phyloP scores from a whole-genome alignment of 1,140 invertebrate genomes.

The Scaptomyza graminum region DNA sequence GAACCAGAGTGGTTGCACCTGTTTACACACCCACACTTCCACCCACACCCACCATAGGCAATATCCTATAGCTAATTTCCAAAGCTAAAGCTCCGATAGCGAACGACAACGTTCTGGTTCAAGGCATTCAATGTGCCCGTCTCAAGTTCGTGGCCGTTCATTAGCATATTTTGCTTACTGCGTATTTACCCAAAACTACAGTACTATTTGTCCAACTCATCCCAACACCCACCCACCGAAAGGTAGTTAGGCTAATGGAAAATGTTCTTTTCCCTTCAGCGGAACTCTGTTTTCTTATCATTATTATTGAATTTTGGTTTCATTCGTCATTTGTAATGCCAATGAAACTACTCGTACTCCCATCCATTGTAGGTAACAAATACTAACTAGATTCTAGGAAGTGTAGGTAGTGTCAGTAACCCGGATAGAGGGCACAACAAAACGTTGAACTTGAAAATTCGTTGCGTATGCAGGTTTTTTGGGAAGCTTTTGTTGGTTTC shows the following conservation, averaged over 20 bases:
- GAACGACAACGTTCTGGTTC: constrained; percentile 31
- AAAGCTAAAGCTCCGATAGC: constrained; percentile 22
- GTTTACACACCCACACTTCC: constrained; percentile 34
- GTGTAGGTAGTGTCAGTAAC: constrained; percentile 67
- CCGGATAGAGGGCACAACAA: constrained; percentile 60
- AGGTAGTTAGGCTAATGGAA: constrained; percentile 70
- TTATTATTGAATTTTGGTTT: constrained; percentile 44
- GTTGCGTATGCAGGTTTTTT: constrained; percentile 38
- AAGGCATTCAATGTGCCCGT: constrained; percentile 54
- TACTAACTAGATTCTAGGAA: constrained; percentile 40
- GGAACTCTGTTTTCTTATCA: constrained; percentile 64
- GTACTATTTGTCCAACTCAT: background rate
- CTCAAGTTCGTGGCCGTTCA: constrained; percentile 79
- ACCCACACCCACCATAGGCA: constrained; percentile 49
- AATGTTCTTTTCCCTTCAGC: constrained; percentile 11
- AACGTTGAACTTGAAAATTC: constrained; percentile 74
- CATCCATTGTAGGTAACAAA: constrained; percentile 14
- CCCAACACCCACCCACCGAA: background rate
- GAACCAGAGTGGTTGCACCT: constrained; percentile 67
- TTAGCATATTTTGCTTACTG: constrained; percentile 69
- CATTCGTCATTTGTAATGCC: constrained; percentile 24
- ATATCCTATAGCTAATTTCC: constrained; percentile 56
- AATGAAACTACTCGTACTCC: constrained; percentile 48
- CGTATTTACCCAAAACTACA: constrained; percentile 36
- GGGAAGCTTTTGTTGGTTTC: constrained; percentile 35